A percentile compares a stretch with the other conserved stretches of the same genome.
These are phyloP conservation scores for Etheostoma cragini DNA, from an alignment of 2,113 vertebrate genomes.

Conservation along the genomic window DNA sequence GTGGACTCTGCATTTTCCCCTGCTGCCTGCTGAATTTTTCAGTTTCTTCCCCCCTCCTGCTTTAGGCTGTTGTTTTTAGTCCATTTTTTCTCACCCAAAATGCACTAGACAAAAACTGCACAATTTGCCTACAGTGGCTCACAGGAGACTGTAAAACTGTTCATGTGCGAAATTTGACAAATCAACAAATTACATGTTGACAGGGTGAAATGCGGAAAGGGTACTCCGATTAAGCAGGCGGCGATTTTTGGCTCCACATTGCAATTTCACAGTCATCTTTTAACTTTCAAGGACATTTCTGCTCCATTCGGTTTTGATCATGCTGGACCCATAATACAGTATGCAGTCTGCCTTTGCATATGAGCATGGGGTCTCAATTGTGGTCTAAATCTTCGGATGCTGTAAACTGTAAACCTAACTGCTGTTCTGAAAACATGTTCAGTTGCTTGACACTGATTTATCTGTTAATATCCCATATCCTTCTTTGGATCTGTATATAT, in stretches of 20 bases:
- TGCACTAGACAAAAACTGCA: constrained; percentile 27
- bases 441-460: too few relatives aligned
- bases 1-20: constrained; percentile 22
- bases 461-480: too few relatives aligned
- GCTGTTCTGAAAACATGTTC: too few relatives aligned
- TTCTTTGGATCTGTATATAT: too few relatives aligned
- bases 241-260: constrained; percentile 38
- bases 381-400: neutral
- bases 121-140: constrained; percentile 53
- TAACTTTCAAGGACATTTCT: constrained; percentile 74
- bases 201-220: constrained; percentile 50
- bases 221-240: constrained; percentile 39
- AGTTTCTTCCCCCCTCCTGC: constrained; percentile 4
- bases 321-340: constrained; percentile 28
- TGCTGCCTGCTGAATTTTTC: constrained; percentile 15
- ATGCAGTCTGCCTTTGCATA: constrained; percentile 53
- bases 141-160: constrained; percentile 31
- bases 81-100: constrained; percentile 31
- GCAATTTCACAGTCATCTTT: constrained; percentile 62
- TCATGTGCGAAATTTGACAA: constrained; percentile 64
- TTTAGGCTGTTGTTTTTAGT: constrained; percentile 53
- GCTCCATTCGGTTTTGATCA: constrained; percentile 66
- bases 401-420: too few relatives aligned
- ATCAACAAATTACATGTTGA: constrained; percentile 61
- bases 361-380: constrained; percentile 12